Conservation (phyloP, 1,140 invertebrate species). For the Aphaenogaster rudis region DNA sequence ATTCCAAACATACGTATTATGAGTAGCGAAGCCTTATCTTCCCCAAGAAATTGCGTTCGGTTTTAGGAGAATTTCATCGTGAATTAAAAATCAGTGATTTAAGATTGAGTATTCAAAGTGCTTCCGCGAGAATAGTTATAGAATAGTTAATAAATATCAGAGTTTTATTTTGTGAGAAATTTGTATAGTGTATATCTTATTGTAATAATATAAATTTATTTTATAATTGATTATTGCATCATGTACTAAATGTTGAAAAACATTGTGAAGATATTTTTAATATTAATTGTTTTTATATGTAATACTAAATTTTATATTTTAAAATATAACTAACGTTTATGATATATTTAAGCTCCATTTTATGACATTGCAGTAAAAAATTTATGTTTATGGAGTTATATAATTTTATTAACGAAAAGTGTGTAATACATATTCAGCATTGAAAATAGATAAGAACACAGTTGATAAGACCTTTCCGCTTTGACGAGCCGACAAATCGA, state of each 20-base stretch:
- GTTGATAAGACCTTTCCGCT: constrained; percentile 16
- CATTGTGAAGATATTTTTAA: background rate
- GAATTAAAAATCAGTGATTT: constrained; percentile 3
- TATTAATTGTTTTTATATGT: background rate
- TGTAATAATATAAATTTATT: constrained; percentile 15
- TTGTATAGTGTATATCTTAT: background rate
- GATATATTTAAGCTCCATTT: background rate
- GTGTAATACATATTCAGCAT: background rate
- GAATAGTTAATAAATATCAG: background rate
- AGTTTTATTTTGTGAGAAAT: background rate
- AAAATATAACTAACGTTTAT: background rate
- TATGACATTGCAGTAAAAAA: background rate
- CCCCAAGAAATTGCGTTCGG: background rate
- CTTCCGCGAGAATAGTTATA: background rate
- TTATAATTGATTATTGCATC: background rate
- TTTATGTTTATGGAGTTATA: background rate
- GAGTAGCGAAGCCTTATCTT: background rate
- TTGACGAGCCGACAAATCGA: constrained; percentile 49
- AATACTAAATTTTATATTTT: background rate
- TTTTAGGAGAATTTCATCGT: background rate
- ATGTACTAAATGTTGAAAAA: constrained; percentile 9
- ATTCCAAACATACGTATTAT: constrained; percentile 19
- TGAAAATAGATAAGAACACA: background rate
- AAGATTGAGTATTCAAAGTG: background rate
- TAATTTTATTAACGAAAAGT: constrained; percentile 15